A percentile compares a stretch with the other conserved stretches of the same genome.
Conservation (phyloP, 2,113 vertebrate genomes). For the Rhinolophus ferrumequinum region DNA sequence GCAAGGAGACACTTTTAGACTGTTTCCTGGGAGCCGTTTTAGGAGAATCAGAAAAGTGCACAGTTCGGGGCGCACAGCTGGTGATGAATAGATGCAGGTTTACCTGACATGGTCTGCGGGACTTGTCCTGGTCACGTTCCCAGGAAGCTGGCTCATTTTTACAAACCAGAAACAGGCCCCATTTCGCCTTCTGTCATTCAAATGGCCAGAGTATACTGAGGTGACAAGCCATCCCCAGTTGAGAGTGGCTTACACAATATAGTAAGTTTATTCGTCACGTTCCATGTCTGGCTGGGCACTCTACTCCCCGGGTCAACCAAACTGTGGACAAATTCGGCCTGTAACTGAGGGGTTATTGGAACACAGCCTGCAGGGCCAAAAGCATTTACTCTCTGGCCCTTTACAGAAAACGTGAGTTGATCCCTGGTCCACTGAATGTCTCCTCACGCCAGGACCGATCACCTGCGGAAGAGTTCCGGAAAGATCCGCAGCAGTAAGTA, state of each 20-base stretch:
- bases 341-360: background rate
- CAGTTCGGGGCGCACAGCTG: background rate
- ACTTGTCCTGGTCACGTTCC: background rate
- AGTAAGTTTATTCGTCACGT: background rate
- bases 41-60: background rate
- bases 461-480: background rate
- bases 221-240: too few species aligned
- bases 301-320: background rate
- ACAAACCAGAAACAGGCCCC: too few species aligned
- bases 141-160: background rate
- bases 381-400: background rate
- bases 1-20: background rate
- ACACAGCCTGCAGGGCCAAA: background rate
- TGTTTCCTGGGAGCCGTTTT: too few species aligned
- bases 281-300: fast-evolving
- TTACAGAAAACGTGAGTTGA: background rate
- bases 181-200: too few species aligned
- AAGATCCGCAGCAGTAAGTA: background rate
- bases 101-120: background rate
- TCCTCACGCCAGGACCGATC: background rate
- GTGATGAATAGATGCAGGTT: background rate
- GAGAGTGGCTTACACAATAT: too few species aligned
- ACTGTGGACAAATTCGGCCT: background rate
- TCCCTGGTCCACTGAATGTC: too few species aligned
- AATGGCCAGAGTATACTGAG: too few species aligned